Percentiles rank a stretch among this genome's conserved stretches.
Evolutionary conservation across 2,113 vertebrate genomes (phyloP).

Genomic region (Martes martes): DNA sequence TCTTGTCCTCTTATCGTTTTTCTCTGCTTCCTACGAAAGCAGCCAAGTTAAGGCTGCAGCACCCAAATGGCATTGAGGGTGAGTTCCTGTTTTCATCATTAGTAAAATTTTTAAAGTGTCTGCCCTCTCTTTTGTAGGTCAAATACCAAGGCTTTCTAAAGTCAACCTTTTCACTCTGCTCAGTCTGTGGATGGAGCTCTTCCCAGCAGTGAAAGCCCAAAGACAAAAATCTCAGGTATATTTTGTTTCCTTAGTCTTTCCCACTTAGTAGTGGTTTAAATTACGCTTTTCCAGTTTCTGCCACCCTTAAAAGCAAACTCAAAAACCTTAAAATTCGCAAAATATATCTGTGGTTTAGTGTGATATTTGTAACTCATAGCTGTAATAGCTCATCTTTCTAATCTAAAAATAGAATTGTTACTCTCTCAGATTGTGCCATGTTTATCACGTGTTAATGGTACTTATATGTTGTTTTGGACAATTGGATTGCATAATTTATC

Average conservation of each 20-base stretch:
- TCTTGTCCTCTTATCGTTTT: neutral
- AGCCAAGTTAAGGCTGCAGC: neutral
- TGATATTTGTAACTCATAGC: neutral
- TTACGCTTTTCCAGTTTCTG: neutral
- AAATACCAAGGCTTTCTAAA: slow-evolving; percentile 92
- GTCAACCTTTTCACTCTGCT: slow-evolving; percentile 94
- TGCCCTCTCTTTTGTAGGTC: slow-evolving; percentile 82
- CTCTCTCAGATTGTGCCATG: neutral
- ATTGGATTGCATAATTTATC: neutral
- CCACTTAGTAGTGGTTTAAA: neutral
- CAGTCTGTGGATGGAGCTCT: slow-evolving; percentile 97
- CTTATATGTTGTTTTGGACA: neutral
- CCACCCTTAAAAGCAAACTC: slow-evolving; percentile 22
- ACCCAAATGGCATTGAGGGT: neutral
- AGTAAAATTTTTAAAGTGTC: slow-evolving; percentile 17
- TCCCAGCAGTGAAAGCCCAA: slow-evolving; percentile 81
- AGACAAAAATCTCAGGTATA: slow-evolving; percentile 82
- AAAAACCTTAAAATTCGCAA: neutral
- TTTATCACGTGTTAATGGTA: neutral
- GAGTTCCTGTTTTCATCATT: neutral
- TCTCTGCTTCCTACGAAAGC: neutral
- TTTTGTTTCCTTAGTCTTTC: slow-evolving; percentile 30
- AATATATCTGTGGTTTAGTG: neutral
- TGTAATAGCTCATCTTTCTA: neutral
- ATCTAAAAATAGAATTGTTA: slow-evolving; percentile 6